Evolutionary conservation across 2,888 invertebrate species (phyloP).

Genomic region (Drosophila prostipennis): DNA sequence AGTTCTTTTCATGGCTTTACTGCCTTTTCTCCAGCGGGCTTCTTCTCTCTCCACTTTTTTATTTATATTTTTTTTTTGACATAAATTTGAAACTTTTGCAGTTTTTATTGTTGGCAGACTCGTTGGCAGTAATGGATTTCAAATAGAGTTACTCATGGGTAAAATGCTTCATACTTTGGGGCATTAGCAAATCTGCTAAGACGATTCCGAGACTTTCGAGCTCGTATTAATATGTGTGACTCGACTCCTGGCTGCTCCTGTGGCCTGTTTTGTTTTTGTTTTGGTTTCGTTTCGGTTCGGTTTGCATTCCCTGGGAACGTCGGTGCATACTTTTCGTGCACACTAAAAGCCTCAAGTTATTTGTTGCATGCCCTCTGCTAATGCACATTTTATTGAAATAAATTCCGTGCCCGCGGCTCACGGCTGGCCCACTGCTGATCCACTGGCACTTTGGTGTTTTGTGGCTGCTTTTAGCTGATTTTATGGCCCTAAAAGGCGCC

Average conservation of each 20-base stretch:
- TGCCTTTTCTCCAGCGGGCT: constrained; percentile 41
- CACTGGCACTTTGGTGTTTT: constrained; percentile 70
- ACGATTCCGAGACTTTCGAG: constrained; percentile 37
- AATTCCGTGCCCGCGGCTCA: constrained; percentile 67
- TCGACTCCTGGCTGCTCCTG: constrained; percentile 5
- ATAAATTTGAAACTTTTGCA: constrained; percentile 79
- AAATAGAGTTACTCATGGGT: constrained; percentile 80
- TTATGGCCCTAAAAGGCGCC: constrained; percentile 76
- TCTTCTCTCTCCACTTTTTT: constrained; percentile 12
- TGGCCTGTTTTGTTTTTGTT: constrained; percentile 41
- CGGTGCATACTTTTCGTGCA: constrained; percentile 18
- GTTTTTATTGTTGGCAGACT: constrained; percentile 77
- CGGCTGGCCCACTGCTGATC: constrained; percentile 32
- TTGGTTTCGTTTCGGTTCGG: constrained; percentile 9
- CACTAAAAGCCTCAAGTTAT: constrained; percentile 77
- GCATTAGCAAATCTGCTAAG: constrained; percentile 77
- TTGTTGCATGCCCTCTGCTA: constrained; percentile 71
- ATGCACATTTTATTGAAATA: constrained; percentile 80
- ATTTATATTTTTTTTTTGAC: constrained; percentile 56
- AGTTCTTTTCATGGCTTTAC: constrained; percentile 63
- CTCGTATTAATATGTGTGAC: constrained; percentile 60
- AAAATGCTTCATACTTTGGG: constrained; percentile 79
- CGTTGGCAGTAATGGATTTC: constrained; percentile 79
- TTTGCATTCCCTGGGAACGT: constrained; percentile 51
- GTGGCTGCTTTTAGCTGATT: constrained; percentile 77